A percentile compares a stretch with the other conserved stretches of the same genome.
Conservation (phyloP, 2,888 invertebrate species). For the Diplolepis rosae region DNA sequence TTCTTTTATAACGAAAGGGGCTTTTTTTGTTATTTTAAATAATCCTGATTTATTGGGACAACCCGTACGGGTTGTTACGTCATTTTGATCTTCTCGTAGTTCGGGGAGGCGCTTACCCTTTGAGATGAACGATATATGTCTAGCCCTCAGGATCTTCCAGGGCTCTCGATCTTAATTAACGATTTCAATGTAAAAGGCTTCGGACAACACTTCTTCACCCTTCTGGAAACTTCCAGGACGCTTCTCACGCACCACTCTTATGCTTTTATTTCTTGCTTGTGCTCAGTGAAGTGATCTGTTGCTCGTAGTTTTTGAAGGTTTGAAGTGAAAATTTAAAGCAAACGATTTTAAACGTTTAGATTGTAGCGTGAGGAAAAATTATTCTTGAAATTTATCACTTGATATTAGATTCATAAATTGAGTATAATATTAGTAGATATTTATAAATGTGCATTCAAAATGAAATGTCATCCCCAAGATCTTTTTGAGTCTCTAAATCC, state of each 20-base stretch:
- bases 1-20: neutral
- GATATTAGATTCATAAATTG: too few relatives aligned
- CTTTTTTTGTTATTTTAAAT: too few relatives aligned
- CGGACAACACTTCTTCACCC: neutral
- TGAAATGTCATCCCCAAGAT: too few relatives aligned
- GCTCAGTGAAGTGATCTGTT: neutral
- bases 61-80: slow-evolving; percentile 54
- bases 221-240: neutral
- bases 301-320: neutral
- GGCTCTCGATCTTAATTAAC: neutral
- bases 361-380: too few relatives aligned
- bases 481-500: neutral
- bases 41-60: neutral
- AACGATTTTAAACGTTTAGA: too few relatives aligned
- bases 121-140: neutral
- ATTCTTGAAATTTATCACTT: too few relatives aligned
- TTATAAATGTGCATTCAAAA: too few relatives aligned
- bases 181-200: neutral
- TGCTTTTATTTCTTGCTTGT: neutral
- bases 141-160: neutral
- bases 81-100: slow-evolving; percentile 61
- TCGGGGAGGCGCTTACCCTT: slow-evolving; percentile 30
- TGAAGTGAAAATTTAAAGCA: neutral
- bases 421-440: too few relatives aligned
- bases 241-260: neutral